Base-by-base conservation (phyloP, 2,797 vertebrate species). In the Acrossocheilus fasciatus region DNA sequence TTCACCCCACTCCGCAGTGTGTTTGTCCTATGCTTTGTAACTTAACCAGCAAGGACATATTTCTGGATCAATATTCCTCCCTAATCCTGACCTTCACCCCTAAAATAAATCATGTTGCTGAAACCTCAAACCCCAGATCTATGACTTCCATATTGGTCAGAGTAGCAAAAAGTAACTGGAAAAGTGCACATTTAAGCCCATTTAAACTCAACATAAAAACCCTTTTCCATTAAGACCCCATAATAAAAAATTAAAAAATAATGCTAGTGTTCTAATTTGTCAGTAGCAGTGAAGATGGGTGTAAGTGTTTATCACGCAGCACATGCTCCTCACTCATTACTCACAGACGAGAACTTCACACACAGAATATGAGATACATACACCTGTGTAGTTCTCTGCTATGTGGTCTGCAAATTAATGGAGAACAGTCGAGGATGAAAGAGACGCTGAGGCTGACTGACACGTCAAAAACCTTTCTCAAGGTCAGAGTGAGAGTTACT, bases 1-100 rank as follows among this genome's bases (percentile, higher is more conserved):
- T 84, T 77, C 23, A 69, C 47, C 79, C 39, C 20, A 54, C 66
- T 70, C 47, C 41, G 80, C 80, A 17, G 45, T 54, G 80, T 82
- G 66, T 82, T 62, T 54, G 66, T 39, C 14, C 59, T 3, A 80
- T 34, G 59, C 26, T 47, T 64, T 80, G 57, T 66, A 10, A 80
- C 45, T 80, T 64, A 45, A 30, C 77, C 80, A 39, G 34, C 17
- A 62, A 20, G 50, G 26, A 45, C 41, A 41, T 69, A 34, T 41
- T 54, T 54, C 36, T 50, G 9, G 47, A 83, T 77, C 59, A 54
- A 43, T 64, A 77, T 66, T 15, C 4, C 9, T 68, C 14, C 30
- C 20, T 76, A 75, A 23, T 17, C 26, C 6, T 64, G 26, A 47
- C 54, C 43, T 54, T 41, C 39, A 52, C 17, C 11, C 14, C 12